A percentile compares a stretch with the other conserved stretches of the same genome.
These are phyloP conservation scores for Ostrea denselamellosa DNA, from an alignment of 1,140 invertebrate species.

Conservation along the genomic window DNA sequence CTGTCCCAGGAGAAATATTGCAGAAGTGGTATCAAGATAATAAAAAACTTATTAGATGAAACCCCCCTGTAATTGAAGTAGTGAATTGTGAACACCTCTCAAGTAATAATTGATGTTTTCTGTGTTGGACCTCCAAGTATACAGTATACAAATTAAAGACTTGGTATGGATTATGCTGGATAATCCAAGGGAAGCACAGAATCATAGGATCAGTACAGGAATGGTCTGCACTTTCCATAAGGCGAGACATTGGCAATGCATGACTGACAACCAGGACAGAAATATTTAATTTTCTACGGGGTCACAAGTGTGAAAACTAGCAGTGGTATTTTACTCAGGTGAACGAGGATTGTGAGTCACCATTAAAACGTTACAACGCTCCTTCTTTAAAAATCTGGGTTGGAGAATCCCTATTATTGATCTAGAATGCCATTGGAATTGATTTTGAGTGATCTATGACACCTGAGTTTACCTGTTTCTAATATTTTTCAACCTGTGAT, in stretches of 20 bases:
- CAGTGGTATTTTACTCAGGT: conserved; percentile 37
- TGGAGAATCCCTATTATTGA: neutral
- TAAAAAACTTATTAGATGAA: neutral
- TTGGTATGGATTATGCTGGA: neutral
- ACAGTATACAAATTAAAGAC: neutral
- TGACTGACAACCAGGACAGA: conserved; percentile 27
- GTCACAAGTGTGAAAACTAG: conserved; percentile 28
- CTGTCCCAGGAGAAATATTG: neutral
- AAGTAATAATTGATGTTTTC: neutral
- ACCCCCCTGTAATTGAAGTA: neutral
- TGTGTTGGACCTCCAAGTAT: neutral
- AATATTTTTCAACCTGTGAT: neutral
- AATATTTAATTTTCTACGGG: conserved; percentile 36
- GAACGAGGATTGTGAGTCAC: conserved; percentile 30
- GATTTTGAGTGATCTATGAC: conserved; percentile 25
- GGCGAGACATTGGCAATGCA: conserved; percentile 14
- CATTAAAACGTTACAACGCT: conserved; percentile 35
- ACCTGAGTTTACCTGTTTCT: neutral
- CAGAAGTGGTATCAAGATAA: neutral
- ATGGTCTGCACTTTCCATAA: neutral
- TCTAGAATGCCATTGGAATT: neutral
- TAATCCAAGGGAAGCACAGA: neutral
- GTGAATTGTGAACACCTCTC: conserved; percentile 15
- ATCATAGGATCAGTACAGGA: neutral
- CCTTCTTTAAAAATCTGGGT: conserved; percentile 10